Evolutionary conservation across 2,797 vertebrate genomes (phyloP).

Genomic region (Chiroxiphia lanceolata): DNA sequence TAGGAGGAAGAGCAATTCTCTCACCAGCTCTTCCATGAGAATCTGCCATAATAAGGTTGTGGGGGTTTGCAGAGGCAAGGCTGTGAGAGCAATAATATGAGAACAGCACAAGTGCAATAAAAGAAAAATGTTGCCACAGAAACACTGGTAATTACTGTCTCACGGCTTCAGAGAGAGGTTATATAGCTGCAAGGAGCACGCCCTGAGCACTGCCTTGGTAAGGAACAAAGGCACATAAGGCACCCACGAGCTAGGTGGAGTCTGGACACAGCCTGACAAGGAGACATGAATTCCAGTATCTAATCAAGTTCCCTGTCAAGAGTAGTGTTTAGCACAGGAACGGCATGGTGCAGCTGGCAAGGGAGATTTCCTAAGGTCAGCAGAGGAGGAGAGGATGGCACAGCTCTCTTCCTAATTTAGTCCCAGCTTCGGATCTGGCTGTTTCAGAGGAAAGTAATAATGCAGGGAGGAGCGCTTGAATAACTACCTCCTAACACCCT

Average conservation of each 20-base stretch:
- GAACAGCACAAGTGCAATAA: conserved; percentile 3
- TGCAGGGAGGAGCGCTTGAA: neutral
- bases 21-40: neutral
- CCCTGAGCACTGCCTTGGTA: neutral
- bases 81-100: neutral
- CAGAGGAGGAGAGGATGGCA: neutral
- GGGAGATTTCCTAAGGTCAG: conserved; percentile 1
- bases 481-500: conserved; percentile 47
- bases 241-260: neutral
- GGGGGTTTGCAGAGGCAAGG: neutral
- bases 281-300: neutral
- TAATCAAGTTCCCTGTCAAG: neutral
- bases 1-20: neutral
- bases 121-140: neutral
- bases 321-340: neutral
- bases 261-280: neutral
- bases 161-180: neutral
- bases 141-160: neutral
- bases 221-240: neutral
- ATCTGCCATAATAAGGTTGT: neutral
- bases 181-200: neutral
- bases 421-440: neutral
- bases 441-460: neutral
- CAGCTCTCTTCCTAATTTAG: neutral
- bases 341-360: neutral